Percentiles rank a stretch among this genome's conserved stretches.
Evolutionary conservation across 2,113 vertebrate genomes (phyloP).

Genomic region (Leptocoma aspasia): DNA sequence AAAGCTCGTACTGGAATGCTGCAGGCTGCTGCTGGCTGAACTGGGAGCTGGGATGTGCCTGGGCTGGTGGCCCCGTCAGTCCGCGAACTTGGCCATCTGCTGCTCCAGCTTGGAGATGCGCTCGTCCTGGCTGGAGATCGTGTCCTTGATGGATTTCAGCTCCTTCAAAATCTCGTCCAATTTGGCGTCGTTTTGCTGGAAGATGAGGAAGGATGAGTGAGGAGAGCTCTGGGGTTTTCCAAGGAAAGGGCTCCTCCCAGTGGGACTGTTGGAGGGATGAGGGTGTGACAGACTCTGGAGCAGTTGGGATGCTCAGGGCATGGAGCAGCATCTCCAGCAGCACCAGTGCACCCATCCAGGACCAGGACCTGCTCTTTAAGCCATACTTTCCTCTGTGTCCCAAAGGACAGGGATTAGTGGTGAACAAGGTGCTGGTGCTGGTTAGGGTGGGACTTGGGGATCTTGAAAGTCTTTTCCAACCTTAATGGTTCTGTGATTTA

Average conservation of each 20-base stretch:
- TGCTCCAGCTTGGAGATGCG: conserved; percentile 94
- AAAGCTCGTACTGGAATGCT: conserved; percentile 83
- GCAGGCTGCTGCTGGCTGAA: conserved; percentile 71
- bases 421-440: neutral
- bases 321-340: neutral
- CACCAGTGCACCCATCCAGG: neutral
- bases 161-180: conserved; percentile 95
- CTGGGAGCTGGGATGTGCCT: conserved; percentile 67
- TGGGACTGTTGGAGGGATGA: neutral
- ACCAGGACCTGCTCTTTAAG: neutral
- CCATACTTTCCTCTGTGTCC: neutral
- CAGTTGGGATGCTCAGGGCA: neutral
- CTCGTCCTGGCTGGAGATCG: conserved; percentile 90
- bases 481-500: neutral
- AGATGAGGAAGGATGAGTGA: neutral
- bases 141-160: conserved; percentile 92
- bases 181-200: conserved; percentile 89
- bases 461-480: neutral
- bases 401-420: neutral
- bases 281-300: neutral
- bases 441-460: neutral
- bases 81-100: conserved; percentile 88
- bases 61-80: conserved; percentile 79
- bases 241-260: neutral
- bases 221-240: neutral